Conservation (phyloP, 2,113 vertebrate genomes). For the Cyanoramphus novaezelandiae region DNA sequence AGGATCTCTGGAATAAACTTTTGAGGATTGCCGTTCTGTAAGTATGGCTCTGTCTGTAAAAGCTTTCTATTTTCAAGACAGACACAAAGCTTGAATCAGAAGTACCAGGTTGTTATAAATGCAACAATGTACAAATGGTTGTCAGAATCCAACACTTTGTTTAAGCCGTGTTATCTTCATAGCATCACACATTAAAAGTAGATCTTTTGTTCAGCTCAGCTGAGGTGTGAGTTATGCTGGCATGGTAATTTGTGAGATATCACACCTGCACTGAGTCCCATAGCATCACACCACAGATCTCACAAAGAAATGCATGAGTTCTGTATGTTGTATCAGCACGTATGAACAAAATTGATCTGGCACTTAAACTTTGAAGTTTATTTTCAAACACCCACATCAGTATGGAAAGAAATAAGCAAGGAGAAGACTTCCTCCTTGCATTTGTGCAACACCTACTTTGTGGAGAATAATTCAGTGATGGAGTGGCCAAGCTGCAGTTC, state of each 20-base stretch:
- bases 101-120: not conserved
- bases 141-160: not conserved
- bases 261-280: not conserved
- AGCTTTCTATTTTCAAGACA: not conserved
- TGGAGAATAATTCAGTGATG: not conserved
- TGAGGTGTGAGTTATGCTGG: not conserved
- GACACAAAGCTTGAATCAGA: not conserved
- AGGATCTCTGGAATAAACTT: not conserved
- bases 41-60: not conserved
- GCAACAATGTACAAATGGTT: not conserved
- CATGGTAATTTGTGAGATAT: not conserved
- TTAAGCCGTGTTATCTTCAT: not conserved
- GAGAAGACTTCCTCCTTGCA: not conserved
- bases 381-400: not conserved
- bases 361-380: not conserved
- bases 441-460: not conserved
- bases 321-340: not conserved
- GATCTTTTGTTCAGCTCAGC: not conserved
- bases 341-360: not conserved
- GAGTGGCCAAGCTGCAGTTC: not conserved
- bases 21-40: not conserved
- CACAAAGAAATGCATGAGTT: not conserved
- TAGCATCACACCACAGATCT: not conserved
- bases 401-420: not conserved
- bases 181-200: not conserved